Percentiles rank a stretch among this genome's conserved stretches.
These are phyloP conservation scores for Aphidius gifuensis DNA, from an alignment of 1,140 invertebrate species.

Conservation along the genomic window DNA sequence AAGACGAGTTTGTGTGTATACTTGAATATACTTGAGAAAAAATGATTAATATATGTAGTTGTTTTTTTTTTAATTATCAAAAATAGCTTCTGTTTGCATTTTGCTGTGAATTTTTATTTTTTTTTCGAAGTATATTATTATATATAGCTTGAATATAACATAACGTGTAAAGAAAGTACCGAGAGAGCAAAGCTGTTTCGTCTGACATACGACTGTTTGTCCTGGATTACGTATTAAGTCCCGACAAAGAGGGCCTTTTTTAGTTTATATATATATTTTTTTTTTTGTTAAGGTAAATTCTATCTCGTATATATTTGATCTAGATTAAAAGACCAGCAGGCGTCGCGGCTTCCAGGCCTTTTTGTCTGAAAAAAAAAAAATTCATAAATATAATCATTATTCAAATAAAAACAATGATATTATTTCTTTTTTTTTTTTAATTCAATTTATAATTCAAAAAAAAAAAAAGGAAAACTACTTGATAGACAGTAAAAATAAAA, in stretches of 20 bases:
- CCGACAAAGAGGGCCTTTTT: constrained; percentile 44
- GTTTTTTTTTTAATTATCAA: too few relatives aligned
- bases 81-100: too few relatives aligned
- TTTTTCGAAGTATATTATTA: too few relatives aligned
- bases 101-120: too few relatives aligned
- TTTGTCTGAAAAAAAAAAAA: neutral
- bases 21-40: too few relatives aligned
- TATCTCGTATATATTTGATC: constrained; percentile 36
- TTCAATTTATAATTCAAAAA: neutral
- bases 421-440: neutral
- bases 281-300: constrained; percentile 17
- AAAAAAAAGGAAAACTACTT: neutral
- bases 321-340: constrained; percentile 37
- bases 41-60: too few relatives aligned
- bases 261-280: constrained; percentile 12
- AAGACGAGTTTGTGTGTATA: too few relatives aligned
- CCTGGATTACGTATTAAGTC: constrained; percentile 34
- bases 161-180: constrained; percentile 10
- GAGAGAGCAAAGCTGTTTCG: neutral
- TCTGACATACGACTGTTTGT: constrained; percentile 38
- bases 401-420: neutral
- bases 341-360: constrained; percentile 10
- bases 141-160: too few relatives aligned
- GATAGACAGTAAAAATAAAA: too few relatives aligned
- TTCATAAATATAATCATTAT: neutral